These are phyloP conservation scores for Cricetomys ansorgei DNA, from an alignment of 2,113 vertebrate species.

Conservation along the genomic window DNA sequence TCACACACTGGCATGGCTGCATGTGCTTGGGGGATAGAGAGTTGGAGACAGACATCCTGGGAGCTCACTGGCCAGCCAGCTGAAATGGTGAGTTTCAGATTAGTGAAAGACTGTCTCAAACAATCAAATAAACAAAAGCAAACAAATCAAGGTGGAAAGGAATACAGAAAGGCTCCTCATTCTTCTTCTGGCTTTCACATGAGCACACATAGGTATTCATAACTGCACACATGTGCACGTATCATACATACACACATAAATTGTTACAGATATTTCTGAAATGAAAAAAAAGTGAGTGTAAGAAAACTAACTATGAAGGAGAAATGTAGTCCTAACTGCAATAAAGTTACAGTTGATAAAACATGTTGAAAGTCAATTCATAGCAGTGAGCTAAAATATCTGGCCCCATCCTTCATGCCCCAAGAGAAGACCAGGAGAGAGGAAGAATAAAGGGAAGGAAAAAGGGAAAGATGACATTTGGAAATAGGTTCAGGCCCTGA, in stretches of 20 bases:
- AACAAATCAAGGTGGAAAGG: background rate
- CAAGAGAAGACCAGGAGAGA: background rate
- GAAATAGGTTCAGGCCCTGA: background rate
- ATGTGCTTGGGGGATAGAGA: too few relatives aligned
- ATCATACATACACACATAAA: background rate
- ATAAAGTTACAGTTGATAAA: background rate
- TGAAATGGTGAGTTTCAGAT: background rate
- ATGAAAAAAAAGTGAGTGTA: background rate
- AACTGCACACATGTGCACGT: background rate
- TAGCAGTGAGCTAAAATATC: background rate
- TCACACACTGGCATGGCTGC: background rate
- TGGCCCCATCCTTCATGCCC: fast-evolving
- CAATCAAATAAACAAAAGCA: background rate
- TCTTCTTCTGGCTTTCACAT: background rate
- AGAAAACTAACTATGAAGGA: background rate
- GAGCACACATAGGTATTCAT: background rate
- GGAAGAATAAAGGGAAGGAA: background rate
- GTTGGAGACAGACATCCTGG: background rate
- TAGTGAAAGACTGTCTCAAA: background rate
- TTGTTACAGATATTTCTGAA: background rate
- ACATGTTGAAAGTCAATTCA: background rate
- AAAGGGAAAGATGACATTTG: background rate
- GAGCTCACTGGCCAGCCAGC: background rate
- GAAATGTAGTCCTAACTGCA: background rate
- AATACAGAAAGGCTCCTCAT: too few relatives aligned